Percentiles rank a stretch among this genome's conserved stretches.
Evolutionary conservation across 2,888 invertebrate species (phyloP).

Genomic region (Drosophila neonasuta): DNA sequence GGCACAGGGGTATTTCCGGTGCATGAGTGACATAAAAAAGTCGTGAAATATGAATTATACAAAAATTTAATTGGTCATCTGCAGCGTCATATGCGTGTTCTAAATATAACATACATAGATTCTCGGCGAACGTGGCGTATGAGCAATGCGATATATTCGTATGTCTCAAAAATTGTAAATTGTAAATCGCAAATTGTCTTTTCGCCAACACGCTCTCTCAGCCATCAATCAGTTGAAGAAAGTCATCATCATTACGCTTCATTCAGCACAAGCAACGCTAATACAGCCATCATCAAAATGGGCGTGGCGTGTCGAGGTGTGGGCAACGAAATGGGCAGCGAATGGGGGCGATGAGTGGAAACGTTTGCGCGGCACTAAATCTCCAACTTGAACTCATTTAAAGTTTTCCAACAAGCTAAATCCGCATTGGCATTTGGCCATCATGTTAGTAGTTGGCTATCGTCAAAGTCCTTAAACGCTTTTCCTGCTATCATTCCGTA

Average conservation of each 20-base stretch:
- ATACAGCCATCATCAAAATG: slow-evolving; percentile 28
- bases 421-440: slow-evolving; percentile 69
- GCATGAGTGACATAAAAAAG: slow-evolving; percentile 67
- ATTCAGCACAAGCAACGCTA: slow-evolving; percentile 39
- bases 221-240: slow-evolving; percentile 60
- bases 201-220: slow-evolving; percentile 3
- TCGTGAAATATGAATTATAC: slow-evolving; percentile 19
- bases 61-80: slow-evolving; percentile 52
- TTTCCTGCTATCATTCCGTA: slow-evolving; percentile 33
- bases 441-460: slow-evolving; percentile 61
- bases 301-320: slow-evolving; percentile 47
- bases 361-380: slow-evolving; percentile 40
- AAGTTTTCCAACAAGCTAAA: slow-evolving; percentile 70
- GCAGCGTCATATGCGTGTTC: slow-evolving; percentile 37
- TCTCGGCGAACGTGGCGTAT: slow-evolving; percentile 53
- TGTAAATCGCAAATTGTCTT: slow-evolving; percentile 55
- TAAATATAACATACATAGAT: slow-evolving; percentile 17
- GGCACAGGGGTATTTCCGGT: slow-evolving; percentile 53
- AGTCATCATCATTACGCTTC: slow-evolving; percentile 73
- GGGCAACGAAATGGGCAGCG: slow-evolving; percentile 3
- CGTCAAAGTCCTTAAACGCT: slow-evolving; percentile 65
- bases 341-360: not conserved
- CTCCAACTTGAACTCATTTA: slow-evolving; percentile 73
- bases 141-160: slow-evolving; percentile 50
- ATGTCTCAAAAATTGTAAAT: slow-evolving; percentile 27